These are phyloP conservation scores for Cryptotermes secundus DNA, from an alignment of 1,140 invertebrate species.

Conservation along the genomic window DNA sequence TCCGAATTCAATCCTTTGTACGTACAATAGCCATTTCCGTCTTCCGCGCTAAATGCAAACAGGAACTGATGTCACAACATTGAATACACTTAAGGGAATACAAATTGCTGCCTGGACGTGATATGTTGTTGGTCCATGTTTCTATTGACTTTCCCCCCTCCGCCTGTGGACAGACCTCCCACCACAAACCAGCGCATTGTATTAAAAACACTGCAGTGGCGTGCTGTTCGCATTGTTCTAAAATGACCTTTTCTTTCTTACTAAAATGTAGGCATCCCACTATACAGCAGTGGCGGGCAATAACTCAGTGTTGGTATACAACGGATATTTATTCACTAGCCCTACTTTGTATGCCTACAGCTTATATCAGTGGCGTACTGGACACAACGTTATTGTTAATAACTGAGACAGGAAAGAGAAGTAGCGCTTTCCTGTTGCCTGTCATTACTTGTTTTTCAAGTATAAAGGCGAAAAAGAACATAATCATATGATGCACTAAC, in stretches of 20 bases:
- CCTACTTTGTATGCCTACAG: no score
- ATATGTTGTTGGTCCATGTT: not conserved
- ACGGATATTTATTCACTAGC: no score
- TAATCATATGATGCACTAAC: no score
- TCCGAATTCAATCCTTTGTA: not conserved
- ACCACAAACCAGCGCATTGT: not conserved
- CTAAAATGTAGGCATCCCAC: not conserved
- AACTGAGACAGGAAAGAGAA: no score
- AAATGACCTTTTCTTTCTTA: not conserved
- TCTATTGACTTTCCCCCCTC: not conserved
- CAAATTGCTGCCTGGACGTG: not conserved
- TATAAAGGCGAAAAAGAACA: no score
- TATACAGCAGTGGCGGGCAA: not conserved
- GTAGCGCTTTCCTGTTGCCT: no score
- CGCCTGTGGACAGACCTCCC: slow-evolving; percentile 5
- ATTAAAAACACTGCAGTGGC: not conserved
- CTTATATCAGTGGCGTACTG: no score
- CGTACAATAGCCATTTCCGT: not conserved
- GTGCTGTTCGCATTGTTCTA: not conserved
- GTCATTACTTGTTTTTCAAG: no score
- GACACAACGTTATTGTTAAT: no score
- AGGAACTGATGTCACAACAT: not conserved
- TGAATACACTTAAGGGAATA: not conserved
- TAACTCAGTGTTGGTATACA: not conserved
- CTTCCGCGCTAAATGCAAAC: not conserved